Conservation (phyloP, 2,797 vertebrate genomes). For the Okamejei kenojei region DNA sequence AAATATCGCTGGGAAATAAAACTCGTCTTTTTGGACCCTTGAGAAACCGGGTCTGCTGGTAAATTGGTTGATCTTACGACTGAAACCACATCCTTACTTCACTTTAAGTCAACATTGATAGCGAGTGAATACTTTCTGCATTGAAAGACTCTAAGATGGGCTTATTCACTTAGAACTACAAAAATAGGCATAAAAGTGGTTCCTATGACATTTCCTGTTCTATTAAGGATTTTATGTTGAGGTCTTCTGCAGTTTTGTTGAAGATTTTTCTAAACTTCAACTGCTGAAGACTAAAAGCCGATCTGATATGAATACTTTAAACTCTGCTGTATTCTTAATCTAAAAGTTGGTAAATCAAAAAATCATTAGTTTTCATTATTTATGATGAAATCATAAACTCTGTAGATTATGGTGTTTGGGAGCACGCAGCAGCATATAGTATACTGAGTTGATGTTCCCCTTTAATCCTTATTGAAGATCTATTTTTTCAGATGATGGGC, state of each 20-base stretch:
- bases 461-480: not conserved
- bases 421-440: not conserved
- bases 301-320: not conserved
- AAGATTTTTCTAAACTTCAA: not conserved
- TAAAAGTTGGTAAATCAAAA: constrained; percentile 1
- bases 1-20: constrained; percentile 7
- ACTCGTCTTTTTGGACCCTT: not conserved
- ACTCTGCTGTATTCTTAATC: not conserved
- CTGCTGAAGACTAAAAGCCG: not conserved
- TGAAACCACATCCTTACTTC: constrained; percentile 28
- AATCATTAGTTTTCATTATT: not conserved
- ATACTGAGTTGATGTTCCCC: not conserved
- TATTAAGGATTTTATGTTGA: not conserved
- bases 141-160: not conserved
- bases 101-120: constrained; percentile 2
- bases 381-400: not conserved
- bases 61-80: constrained; percentile 17
- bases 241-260: not conserved
- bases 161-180: not conserved
- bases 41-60: constrained; percentile 25
- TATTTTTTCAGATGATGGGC: not conserved
- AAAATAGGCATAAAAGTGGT: not conserved
- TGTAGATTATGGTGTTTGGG: not conserved
- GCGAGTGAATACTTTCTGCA: not conserved
- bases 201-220: constrained; percentile 12